Conservation (phyloP, 1,140 invertebrate genomes). For the Eupristina koningsbergeri region DNA sequence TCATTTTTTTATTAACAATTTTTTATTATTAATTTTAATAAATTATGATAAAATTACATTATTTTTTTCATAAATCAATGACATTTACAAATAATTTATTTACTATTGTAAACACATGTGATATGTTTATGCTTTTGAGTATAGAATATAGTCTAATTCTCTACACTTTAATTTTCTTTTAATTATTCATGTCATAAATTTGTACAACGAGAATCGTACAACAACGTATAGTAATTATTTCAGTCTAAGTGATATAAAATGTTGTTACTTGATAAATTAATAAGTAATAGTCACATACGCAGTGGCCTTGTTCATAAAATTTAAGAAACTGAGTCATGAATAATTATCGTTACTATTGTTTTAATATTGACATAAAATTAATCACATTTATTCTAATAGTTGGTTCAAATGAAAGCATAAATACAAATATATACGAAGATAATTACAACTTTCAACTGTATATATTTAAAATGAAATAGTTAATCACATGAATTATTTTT, state of each 20-base stretch:
- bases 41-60: too few relatives aligned
- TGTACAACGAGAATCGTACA: neutral
- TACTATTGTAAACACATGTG: too few relatives aligned
- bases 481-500: slow-evolving; percentile 1
- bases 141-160: neutral
- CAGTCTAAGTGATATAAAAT: neutral
- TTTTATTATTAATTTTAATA: too few relatives aligned
- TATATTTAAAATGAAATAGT: neutral
- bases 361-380: neutral
- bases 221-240: neutral
- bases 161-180: neutral
- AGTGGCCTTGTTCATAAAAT: neutral
- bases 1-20: too few relatives aligned
- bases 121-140: too few relatives aligned
- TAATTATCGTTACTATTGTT: neutral
- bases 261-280: slow-evolving; percentile 1
- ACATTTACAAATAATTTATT: too few relatives aligned
- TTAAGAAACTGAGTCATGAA: neutral
- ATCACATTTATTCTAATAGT: neutral
- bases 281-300: neutral
- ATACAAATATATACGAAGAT: neutral
- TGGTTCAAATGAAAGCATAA: neutral
- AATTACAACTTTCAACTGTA: neutral
- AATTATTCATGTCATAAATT: neutral
- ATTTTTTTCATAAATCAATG: too few relatives aligned